Evolutionary conservation across 2,888 invertebrate species (phyloP), one percentile per base, ranked within the genome.

Genomic region (Apeira syringaria): DNA sequence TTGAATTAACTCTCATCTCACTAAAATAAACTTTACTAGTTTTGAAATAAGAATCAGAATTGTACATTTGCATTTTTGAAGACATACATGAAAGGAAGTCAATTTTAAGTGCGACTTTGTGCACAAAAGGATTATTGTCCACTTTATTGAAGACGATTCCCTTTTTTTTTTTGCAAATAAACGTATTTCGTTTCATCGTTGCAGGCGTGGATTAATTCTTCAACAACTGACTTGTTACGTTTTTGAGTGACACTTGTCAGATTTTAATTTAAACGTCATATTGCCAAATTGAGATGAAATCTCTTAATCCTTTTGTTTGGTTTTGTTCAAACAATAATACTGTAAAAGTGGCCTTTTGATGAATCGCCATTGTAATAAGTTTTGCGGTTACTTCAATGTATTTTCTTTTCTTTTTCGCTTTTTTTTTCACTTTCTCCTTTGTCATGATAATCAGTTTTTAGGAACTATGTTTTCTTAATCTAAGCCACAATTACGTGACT

Each of bases 51-150:
- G 56, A 66, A 50, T 40, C 5, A 52, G 6, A 61, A 56, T 78
- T 28, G 30, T 22, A 41, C 48, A 33, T 8, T 2, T 1, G 2
- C 20, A 7, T n/a, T 2, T 1, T n/a, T 8, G 15, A 46, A 50
- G 48, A 53, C 61, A 62, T 66, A 66, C 17, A 6, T 65, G 68
- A 68, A 68, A 75, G 73, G 80, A 83, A 84, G 76, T 82, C 83
- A 84, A 87, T 85, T 85, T 80, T 68, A 81, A 84, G 76, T 79
- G 74, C 67, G 74, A 80, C 74, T 79, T 81, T 75, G 64, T 64
- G 64, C 72, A 81, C 81, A 87, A 84, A 15, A 84, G 74, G 82
- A 80, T 74, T 80, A 79, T 80, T 76, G 82, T 80, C 74, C 79
- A 72, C 71, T 74, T 68, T 66, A 64, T 61, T 54, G 61, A 56